These are phyloP conservation scores for Bathynomus jamesi DNA, from an alignment of 1,140 invertebrate species.

Conservation along the genomic window DNA sequence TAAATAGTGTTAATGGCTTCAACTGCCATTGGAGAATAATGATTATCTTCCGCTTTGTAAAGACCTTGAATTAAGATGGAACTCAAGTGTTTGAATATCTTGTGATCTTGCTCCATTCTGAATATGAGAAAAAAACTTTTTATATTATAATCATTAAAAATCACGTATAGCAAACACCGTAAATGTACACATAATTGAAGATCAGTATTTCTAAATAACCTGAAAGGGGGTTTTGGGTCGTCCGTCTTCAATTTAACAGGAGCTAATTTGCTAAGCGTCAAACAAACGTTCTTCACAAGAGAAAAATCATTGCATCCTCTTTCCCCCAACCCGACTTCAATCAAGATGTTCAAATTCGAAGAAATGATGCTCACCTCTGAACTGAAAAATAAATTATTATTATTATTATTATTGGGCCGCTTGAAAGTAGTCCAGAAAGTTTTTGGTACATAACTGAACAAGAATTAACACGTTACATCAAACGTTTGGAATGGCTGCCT, in stretches of 20 bases:
- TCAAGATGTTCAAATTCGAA: slow-evolving; percentile 53
- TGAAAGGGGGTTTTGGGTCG: slow-evolving; percentile 24
- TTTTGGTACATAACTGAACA: no score
- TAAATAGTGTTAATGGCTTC: slow-evolving; percentile 57
- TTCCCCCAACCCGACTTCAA: slow-evolving; percentile 51
- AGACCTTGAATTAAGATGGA: slow-evolving; percentile 48
- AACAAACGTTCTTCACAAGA: slow-evolving; percentile 53
- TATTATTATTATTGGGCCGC: no score
- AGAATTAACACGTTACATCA: no score
- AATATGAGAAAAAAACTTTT: slow-evolving; percentile 1
- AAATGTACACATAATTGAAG: slow-evolving; percentile 5
- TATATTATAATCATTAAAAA: neutral
- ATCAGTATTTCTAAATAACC: slow-evolving; percentile 19
- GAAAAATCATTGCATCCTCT: slow-evolving; percentile 48
- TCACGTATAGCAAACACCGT: neutral
- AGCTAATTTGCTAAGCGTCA: slow-evolving; percentile 50
- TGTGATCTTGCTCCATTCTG: slow-evolving; percentile 49
- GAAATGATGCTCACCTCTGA: slow-evolving; percentile 49
- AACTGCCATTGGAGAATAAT: slow-evolving; percentile 53
- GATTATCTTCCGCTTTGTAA: slow-evolving; percentile 43
- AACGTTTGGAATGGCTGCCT: no score
- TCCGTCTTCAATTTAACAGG: slow-evolving; percentile 39
- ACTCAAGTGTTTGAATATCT: slow-evolving; percentile 49
- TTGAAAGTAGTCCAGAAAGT: no score
- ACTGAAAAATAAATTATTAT: slow-evolving; percentile 36